Conservation (phyloP, 1,140 invertebrate species). For the Papilio polyxenes region DNA sequence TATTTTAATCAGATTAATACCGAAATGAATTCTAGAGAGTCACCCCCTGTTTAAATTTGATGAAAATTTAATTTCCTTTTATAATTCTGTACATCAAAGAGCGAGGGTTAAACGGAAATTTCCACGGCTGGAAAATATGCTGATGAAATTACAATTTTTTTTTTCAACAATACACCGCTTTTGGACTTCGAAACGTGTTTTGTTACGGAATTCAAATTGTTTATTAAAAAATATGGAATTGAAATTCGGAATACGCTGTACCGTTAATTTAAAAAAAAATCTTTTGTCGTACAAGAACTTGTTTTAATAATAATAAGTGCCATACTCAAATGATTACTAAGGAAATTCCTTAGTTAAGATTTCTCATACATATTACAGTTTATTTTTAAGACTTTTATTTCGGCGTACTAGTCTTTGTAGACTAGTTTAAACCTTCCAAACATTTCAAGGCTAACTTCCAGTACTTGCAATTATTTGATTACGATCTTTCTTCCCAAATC, state of each 20-base stretch:
- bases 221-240: constrained; percentile 1
- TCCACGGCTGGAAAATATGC: constrained; percentile 11
- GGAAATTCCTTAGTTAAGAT: too few relatives aligned
- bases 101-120: constrained; percentile 33
- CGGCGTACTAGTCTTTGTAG: too few relatives aligned
- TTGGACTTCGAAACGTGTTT: not conserved
- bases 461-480: too few relatives aligned
- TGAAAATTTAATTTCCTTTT: constrained; percentile 35
- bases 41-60: constrained; percentile 27
- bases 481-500: too few relatives aligned
- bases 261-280: not conserved
- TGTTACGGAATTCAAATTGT: constrained; percentile 14
- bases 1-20: constrained; percentile 26
- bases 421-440: too few relatives aligned
- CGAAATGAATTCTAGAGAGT: constrained; percentile 15
- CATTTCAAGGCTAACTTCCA: too few relatives aligned
- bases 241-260: not conserved
- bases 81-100: constrained; percentile 34
- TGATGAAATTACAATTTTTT: constrained; percentile 22
- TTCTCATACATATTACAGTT: too few relatives aligned
- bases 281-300: too few relatives aligned
- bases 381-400: too few relatives aligned
- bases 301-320: too few relatives aligned
- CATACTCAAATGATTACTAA: too few relatives aligned
- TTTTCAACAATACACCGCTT: not conserved